A percentile compares a stretch with the other conserved stretches of the same genome.
Evolutionary conservation across 2,113 vertebrate species (phyloP).

Genomic region (Callionymus lyra): DNA sequence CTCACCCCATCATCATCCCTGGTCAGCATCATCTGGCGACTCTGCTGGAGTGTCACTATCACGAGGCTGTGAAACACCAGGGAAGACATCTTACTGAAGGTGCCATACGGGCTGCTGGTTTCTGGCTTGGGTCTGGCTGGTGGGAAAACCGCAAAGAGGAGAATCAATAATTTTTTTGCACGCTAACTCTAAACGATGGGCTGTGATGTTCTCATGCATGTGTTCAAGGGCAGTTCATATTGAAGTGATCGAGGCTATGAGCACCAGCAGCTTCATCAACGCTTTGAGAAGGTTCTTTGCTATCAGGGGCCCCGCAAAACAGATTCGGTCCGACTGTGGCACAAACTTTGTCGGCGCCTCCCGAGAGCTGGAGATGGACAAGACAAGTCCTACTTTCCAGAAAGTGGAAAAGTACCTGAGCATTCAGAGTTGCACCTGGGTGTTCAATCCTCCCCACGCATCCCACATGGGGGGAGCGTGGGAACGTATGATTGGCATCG

Average conservation of each 20-base stretch:
- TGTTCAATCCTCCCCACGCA: background rate
- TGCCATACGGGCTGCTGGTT: background rate
- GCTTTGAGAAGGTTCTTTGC: background rate
- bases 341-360: background rate
- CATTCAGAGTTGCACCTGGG: too few species aligned
- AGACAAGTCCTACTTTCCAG: background rate
- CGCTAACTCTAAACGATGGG: background rate
- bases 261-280: background rate
- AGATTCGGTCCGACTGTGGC: background rate
- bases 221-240: background rate
- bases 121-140: background rate
- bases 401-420: background rate
- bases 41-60: background rate
- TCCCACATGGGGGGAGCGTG: background rate
- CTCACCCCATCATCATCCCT: too few species aligned
- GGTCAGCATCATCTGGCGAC: too few species aligned
- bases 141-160: background rate
- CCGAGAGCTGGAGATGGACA: background rate
- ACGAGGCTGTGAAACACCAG: background rate
- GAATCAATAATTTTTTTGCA: background rate
- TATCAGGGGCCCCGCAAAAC: background rate
- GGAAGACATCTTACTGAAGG: background rate
- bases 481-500: background rate
- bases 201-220: background rate
- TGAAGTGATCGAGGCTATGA: background rate